phyloP scores from a whole-genome alignment of 2,797 vertebrate species.

The Crenichthys baileyi region DNA sequence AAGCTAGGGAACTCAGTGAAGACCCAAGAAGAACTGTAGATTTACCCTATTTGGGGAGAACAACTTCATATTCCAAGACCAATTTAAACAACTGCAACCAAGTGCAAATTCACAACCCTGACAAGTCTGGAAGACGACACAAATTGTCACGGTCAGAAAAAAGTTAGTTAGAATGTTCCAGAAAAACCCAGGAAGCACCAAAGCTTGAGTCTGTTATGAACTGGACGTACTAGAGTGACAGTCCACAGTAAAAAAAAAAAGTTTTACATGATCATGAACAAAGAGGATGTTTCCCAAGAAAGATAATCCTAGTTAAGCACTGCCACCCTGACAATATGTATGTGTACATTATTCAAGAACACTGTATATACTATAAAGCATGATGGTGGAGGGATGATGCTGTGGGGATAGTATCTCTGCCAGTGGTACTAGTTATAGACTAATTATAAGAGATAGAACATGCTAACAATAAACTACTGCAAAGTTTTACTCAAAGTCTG shows the following conservation, averaged over 20 bases:
- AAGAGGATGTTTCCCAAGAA: not conserved
- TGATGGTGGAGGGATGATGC: not conserved
- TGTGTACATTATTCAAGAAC: not conserved
- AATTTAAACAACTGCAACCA: not conserved
- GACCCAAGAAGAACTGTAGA: too few relatives aligned
- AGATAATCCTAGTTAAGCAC: not conserved
- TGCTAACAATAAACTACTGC: not conserved
- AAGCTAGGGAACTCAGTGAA: not conserved
- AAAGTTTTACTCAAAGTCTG: not conserved
- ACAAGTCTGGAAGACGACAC: not conserved
- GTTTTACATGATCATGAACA: not conserved
- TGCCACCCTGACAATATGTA: not conserved
- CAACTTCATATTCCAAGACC: not conserved
- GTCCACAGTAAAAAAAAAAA: not conserved
- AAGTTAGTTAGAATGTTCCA: not conserved
- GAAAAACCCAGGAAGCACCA: not conserved
- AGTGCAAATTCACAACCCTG: not conserved
- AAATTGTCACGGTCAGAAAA: not conserved
- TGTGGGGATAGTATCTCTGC: not conserved
- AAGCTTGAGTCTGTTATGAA: not conserved
- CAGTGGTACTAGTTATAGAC: not conserved
- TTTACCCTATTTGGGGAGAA: not conserved
- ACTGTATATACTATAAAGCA: not conserved
- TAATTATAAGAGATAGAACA: not conserved
- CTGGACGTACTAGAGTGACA: not conserved